phyloP scores from a whole-genome alignment of 2,888 invertebrate genomes.

The Osedax frankpressi region DNA sequence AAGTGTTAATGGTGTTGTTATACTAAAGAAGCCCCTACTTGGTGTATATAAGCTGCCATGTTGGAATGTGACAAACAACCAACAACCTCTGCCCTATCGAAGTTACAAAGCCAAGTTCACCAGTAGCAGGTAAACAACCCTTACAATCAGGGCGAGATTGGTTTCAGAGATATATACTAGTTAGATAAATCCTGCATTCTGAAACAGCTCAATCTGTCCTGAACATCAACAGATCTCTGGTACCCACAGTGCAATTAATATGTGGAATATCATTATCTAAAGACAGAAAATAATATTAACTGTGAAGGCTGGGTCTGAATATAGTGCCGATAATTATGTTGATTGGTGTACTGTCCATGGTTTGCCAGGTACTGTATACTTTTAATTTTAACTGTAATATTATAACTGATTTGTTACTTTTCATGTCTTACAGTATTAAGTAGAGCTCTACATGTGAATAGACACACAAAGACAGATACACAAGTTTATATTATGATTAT shows the following conservation, averaged over 20 bases:
- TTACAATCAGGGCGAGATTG: constrained; percentile 1
- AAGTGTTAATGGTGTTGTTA: constrained; percentile 8
- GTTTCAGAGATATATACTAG: neutral
- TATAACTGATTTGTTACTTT: neutral
- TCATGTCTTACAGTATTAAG: neutral
- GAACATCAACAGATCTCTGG: constrained; percentile 2
- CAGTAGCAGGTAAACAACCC: neutral
- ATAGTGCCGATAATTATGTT: too few species aligned
- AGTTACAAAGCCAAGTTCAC: constrained; percentile 3
- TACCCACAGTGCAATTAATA: constrained; percentile 6
- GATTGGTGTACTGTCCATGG: neutral
- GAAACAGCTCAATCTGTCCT: neutral
- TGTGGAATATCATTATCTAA: neutral
- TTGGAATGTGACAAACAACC: constrained; percentile 8
- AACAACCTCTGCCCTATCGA: constrained; percentile 6
- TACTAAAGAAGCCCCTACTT: constrained; percentile 3
- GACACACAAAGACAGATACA: neutral
- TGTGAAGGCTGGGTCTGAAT: too few species aligned
- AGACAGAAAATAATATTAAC: neutral
- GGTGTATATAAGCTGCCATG: constrained; percentile 6
- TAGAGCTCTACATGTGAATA: too few species aligned
- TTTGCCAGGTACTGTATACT: too few species aligned
- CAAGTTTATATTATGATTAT: neutral
- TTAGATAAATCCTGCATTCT: constrained; percentile 2
- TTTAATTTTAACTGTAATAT: too few species aligned